Conservation (phyloP, 2,888 invertebrate species). For the Bunonema sp. region DNA sequence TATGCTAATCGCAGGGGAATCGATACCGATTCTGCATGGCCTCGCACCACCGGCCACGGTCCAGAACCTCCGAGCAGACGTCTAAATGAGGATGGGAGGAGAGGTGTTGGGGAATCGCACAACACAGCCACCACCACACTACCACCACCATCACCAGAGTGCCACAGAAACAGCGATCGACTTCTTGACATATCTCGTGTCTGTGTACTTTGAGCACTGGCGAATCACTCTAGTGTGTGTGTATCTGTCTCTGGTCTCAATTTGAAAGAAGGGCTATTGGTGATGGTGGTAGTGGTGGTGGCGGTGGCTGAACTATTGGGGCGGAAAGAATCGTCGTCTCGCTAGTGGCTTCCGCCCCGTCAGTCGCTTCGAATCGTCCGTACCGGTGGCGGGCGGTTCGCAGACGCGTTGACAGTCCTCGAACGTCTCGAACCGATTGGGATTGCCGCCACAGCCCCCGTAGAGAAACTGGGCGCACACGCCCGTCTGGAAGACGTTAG, state of each 20-base stretch:
- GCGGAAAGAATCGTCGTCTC: no score
- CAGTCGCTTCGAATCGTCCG: background rate
- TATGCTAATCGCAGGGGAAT: no score
- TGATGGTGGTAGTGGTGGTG: background rate
- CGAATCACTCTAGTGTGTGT: background rate
- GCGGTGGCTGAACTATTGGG: no score
- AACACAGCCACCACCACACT: no score
- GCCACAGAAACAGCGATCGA: no score
- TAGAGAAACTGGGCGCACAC: conserved; percentile 36
- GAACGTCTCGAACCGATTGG: conserved; percentile 30
- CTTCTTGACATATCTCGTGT: no score
- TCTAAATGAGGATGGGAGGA: conserved; percentile 11
- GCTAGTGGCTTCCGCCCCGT: background rate
- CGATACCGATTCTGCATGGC: conserved; percentile 22
- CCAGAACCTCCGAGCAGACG: conserved; percentile 26
- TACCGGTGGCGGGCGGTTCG: conserved; percentile 25
- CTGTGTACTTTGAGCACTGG: background rate
- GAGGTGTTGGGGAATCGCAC: no score
- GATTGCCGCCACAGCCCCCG: conserved; percentile 34
- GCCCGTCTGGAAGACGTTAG: conserved; percentile 12
- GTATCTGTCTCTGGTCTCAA: background rate
- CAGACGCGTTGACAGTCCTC: conserved; percentile 32
- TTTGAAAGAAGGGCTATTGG: background rate
- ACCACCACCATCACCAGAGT: no score
- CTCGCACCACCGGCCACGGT: conserved; percentile 35